Evolutionary conservation across 2,797 vertebrate species (phyloP), one percentile per base, ranked within the genome.

Genomic region (Xerus rutilus): DNA sequence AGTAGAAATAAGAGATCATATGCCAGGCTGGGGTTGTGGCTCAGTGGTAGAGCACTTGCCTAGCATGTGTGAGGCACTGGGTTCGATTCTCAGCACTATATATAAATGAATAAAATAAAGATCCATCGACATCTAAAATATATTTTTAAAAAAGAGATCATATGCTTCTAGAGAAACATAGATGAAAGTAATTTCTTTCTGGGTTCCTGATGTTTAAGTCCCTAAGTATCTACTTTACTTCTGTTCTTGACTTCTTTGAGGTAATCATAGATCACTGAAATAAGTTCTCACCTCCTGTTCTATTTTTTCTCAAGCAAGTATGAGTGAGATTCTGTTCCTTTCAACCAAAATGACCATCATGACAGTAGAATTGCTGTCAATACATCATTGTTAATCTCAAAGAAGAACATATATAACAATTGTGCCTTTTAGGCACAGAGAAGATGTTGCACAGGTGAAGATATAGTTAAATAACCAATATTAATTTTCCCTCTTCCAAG

Each of bases 91-190:
- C 39, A 39, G 39, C 39, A 39, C 39, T 39, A 39, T 3, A 39
- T 39, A 39, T 39, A 39, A 39, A 39, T 39, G 39, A 39, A 39
- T 39, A 39, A 39, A 39, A 39, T 39, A 39, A 39, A 39, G 39
- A 39, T 39, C 39, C 39, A 39, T 39, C 39, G 39, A 39, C 39
- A 39, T 39, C 39, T 39, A 39, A 39, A 39, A 39, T 39, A 39
- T 39, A 39, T 39, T 39, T 39, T 39, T 39, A 2, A 39, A 39
- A 39, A 91, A 74, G 5, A 86, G 32, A 94, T 69, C 49, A 73
- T 54, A 83, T 62, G 13, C 8, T 11, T 89, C 25, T 95, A 86
- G 23, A 86, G 52, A 89, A 95, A 84, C 4, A 95, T 25, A 82
- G 15, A 95, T 8, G 1, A 20, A 79, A 76, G 49, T 64, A 78